These are phyloP conservation scores for Parazoanthus darwini DNA, from an alignment of 92 coral and sea anemone genomes.

Conservation along the genomic window DNA sequence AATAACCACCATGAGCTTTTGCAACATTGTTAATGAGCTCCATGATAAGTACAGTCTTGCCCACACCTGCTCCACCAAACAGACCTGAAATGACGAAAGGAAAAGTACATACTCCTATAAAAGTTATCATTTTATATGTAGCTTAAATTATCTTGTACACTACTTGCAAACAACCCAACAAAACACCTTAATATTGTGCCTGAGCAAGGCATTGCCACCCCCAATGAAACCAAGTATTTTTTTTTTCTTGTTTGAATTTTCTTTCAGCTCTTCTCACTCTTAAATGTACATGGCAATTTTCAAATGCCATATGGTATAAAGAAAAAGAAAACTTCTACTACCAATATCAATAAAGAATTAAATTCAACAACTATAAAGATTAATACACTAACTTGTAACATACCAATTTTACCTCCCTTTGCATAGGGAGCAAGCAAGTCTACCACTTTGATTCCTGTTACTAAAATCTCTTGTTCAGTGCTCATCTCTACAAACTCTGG, in stretches of 20 bases:
- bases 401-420: constrained; percentile 75
- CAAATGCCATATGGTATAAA: too few relatives aligned
- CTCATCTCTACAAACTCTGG: constrained; percentile 99
- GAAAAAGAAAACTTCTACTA: background rate
- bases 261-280: too few relatives aligned
- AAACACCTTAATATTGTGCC: too few relatives aligned
- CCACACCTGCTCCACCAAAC: constrained; percentile 99
- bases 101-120: background rate
- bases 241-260: too few relatives aligned
- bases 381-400: constrained; percentile 5
- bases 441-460: constrained; percentile 97
- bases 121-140: too few relatives aligned
- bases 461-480: constrained; percentile 95
- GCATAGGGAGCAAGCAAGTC: constrained; percentile 98
- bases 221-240: too few relatives aligned
- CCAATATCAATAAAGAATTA: background rate
- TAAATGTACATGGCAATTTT: too few relatives aligned
- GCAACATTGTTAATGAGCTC: constrained; percentile 98
- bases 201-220: too few relatives aligned
- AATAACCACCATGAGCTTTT: constrained; percentile 99
- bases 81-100: constrained; percentile 54
- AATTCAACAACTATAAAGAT: too few relatives aligned
- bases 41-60: constrained; percentile 97
- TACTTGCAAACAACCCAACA: too few relatives aligned
- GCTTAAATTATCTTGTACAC: too few relatives aligned